Evolutionary conservation across 2,888 invertebrate species (phyloP), one percentile per base, ranked within the genome.

Genomic region (Monopis laevigella): DNA sequence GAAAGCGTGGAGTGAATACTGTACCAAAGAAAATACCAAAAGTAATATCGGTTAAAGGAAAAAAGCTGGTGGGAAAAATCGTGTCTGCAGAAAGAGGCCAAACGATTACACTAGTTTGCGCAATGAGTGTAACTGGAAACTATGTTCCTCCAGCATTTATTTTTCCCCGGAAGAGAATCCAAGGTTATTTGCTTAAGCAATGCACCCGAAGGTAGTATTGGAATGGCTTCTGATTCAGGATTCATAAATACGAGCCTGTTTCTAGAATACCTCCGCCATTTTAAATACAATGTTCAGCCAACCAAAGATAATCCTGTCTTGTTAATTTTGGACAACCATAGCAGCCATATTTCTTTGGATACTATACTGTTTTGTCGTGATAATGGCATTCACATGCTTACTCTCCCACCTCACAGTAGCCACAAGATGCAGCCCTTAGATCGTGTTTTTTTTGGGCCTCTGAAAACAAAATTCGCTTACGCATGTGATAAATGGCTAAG

Each of bases 111-210:
- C 48, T 45, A 12, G 53, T 53, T 11, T 52, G 49, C 27, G 48
- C 47, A 39, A n/a, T n/a, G n/a, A n/a, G n/a, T n/a, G n/a, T n/a
- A n/a, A 32, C 45, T 19, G 59, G 58, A 4, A 29, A 41, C 26
- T 59, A 47, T 40, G 48, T 60, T n/a, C 54, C 59, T 14, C 58
- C 59, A 17, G 45, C 50, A 6, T 41, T 62, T 18, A 55, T 58
- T 32, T 56, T 50, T 44, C 50, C 48, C 8, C 41, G 55, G 30
- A 50, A 50, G 29, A 47, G 48, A 38, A 42, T 45, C 43, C 46
- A 49, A 17, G 45, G 43, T 7, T 42, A 52, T 24, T 42, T 57
- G 26, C n/a, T n/a, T n/a, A 46, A 55, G n/a, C 38, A 51, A 50
- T 28, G 54, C 51, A 38, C 57, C 56, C 26, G 41, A 47, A 27